Base-by-base conservation (phyloP, 1,140 invertebrate species). In the Mamestra configurata region DNA sequence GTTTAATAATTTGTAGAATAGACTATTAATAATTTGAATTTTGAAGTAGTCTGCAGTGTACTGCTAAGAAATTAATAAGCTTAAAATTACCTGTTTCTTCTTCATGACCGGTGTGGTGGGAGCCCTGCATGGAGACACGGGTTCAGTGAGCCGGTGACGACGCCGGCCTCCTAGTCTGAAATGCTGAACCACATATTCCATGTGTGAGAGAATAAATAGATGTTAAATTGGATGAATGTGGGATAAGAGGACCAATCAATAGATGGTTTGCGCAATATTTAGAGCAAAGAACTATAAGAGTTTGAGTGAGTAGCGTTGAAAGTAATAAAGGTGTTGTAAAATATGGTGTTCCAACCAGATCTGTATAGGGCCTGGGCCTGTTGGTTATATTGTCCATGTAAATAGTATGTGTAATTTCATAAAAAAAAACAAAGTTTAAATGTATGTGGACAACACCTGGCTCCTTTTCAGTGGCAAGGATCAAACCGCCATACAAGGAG, bases 121-220 rank as follows among this genome's bases (percentile, higher is more conserved):
- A 6, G 89, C 86, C 15, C 88, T 82, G 70, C 91, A 92, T 0
- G 93, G 93, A 79, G 93, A 92, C 3, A 79, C 86, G 57, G 88
- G 82, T 76, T 95, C 95, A n/a, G 94, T 86, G 10, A 95, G 83
- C 5, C 95, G 85, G 73, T 95, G 94, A 71, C 93, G 90, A 46
- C 95, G 88, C 57, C 93, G 86, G 0, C 92, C 90, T 76, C 92
- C 86, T 35, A 94, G 73, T 53, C 94, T 90, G 55, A 95, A 91
- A 87, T 95, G 94, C 94, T 95, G 76, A 11, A 61, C 2, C n/a
- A n/a, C n/a, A n/a, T n/a, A n/a, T n/a, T n/a, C n/a, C n/a, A n/a
- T n/a, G n/a, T n/a, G n/a, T n/a, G n/a, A n/a, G n/a, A n/a, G n/a
- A n/a, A n/a, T n/a, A n/a, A n/a, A n/a, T n/a, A n/a, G n/a, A n/a